Conservation (phyloP, 2,113 vertebrate genomes). For the Pyrgilauda ruficollis region DNA sequence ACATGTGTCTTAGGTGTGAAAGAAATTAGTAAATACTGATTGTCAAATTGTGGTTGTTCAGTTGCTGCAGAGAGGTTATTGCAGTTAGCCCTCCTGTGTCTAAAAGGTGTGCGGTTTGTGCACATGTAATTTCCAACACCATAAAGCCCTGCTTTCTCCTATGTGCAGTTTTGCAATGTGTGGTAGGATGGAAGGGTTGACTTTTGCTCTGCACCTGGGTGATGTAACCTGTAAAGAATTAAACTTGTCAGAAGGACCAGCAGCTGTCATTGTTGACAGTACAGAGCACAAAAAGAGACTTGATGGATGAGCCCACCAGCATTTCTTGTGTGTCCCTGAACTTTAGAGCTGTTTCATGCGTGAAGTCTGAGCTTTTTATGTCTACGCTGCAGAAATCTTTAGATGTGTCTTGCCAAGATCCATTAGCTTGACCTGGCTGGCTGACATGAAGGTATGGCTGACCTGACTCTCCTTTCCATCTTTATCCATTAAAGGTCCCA, state of each 20-base stretch:
- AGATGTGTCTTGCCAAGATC: not conserved
- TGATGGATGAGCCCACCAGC: not conserved
- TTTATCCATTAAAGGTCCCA: not conserved
- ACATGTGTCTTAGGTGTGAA: not conserved
- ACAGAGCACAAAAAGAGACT: not conserved
- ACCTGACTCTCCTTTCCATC: not conserved
- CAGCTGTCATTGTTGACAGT: not conserved
- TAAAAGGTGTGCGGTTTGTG: not conserved
- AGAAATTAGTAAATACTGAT: not conserved
- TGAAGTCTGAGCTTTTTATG: not conserved
- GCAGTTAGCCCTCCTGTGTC: not conserved
- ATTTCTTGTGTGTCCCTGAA: not conserved
- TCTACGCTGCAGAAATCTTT: not conserved
- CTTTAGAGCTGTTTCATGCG: not conserved
- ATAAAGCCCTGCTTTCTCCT: not conserved
- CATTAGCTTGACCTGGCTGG: not conserved
- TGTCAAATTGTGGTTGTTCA: not conserved
- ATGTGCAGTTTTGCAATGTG: not conserved
- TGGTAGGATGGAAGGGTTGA: not conserved
- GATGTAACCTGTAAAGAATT: conserved; percentile 30
- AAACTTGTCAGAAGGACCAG: not conserved
- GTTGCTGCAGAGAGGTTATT: not conserved
- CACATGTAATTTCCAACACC: not conserved
- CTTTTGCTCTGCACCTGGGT: not conserved
- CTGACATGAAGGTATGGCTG: not conserved